A percentile compares a stretch with the other conserved stretches of the same genome.
Conservation (phyloP, 1,140 invertebrate genomes). For the Saccostrea glomerata region DNA sequence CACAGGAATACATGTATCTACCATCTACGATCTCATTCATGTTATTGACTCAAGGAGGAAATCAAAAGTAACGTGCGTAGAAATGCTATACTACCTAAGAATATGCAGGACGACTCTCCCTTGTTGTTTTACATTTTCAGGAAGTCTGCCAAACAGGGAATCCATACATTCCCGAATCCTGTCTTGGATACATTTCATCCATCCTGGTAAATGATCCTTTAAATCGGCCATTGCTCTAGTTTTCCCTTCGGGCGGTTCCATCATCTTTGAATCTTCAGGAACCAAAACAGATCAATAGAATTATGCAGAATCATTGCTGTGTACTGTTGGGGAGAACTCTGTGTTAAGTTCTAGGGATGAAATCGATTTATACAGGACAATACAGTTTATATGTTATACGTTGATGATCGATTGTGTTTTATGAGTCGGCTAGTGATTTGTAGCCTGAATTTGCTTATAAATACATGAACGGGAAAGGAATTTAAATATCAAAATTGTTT, state of each 20-base stretch:
- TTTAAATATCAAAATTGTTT: too few species aligned
- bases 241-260: not conserved
- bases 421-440: too few species aligned
- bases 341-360: not conserved
- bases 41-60: not conserved
- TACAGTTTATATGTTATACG: too few species aligned
- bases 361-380: not conserved
- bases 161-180: not conserved
- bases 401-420: too few species aligned
- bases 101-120: not conserved
- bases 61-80: not conserved
- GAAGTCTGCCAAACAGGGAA: not conserved
- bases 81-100: not conserved
- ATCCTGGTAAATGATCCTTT: not conserved
- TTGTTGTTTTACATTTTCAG: not conserved
- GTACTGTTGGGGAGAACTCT: not conserved
- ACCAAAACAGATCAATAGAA: conserved; percentile 29
- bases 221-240: not conserved
- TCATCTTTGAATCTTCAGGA: conserved; percentile 24
- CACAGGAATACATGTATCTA: too few species aligned
- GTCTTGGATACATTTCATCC: not conserved
- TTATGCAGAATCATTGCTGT: conserved; percentile 21
- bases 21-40: too few species aligned
- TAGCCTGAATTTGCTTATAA: too few species aligned
- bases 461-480: too few species aligned